Percentiles rank a stretch among this genome's conserved stretches.
Evolutionary conservation across 2,113 vertebrate genomes (phyloP).

Genomic region (Prinia subflava): DNA sequence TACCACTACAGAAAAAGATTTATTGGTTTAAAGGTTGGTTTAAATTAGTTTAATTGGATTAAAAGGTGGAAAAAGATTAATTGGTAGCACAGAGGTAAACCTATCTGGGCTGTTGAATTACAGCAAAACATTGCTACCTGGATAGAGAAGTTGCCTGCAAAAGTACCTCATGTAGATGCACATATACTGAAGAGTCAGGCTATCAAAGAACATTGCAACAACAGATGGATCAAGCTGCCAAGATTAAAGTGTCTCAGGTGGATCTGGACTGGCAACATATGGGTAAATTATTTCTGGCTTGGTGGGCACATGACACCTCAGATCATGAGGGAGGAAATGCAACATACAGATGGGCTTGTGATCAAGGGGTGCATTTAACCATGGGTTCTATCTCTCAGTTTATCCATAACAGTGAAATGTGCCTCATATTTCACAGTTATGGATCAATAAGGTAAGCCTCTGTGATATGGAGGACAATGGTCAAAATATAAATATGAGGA

Average conservation of each 20-base stretch:
- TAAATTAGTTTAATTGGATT: too few relatives aligned
- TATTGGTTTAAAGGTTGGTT: too few relatives aligned
- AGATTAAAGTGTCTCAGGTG: not conserved
- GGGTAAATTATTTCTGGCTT: not conserved
- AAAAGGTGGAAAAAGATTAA: not conserved
- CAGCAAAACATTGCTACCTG: not conserved
- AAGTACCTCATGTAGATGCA: not conserved
- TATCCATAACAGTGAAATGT: not conserved
- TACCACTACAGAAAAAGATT: not conserved
- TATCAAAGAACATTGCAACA: accelerated
- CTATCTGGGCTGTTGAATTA: not conserved
- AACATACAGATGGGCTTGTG: not conserved
- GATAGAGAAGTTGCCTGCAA: not conserved
- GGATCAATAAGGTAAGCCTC: not conserved
- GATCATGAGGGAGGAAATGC: not conserved
- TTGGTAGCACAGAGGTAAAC: not conserved
- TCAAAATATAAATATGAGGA: not conserved
- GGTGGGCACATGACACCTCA: not conserved
- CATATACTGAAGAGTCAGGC: not conserved
- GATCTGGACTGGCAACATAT: not conserved
- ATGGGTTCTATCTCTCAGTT: not conserved
- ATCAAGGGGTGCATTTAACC: not conserved
- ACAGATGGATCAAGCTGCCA: not conserved
- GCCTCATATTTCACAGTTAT: too few relatives aligned
- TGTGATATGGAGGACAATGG: not conserved